Percentiles rank a stretch among this genome's conserved stretches.
These are phyloP conservation scores for Sinocyclocheilus anshuiensis DNA, from an alignment of 2,113 vertebrate species.

Conservation along the genomic window DNA sequence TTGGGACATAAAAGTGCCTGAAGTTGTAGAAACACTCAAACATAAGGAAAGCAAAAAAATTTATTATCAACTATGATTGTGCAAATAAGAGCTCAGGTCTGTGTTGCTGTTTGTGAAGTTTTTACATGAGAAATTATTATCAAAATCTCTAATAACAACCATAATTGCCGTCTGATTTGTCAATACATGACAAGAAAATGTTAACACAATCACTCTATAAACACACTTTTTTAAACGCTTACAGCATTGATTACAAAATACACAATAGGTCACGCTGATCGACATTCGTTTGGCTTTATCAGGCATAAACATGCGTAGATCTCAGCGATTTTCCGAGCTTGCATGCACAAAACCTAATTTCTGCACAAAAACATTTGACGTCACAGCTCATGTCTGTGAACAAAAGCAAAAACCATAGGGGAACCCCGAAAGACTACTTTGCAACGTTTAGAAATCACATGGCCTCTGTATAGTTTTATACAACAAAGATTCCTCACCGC, in stretches of 20 bases:
- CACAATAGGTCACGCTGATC: not conserved
- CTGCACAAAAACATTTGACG: slow-evolving; percentile 11
- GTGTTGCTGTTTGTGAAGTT: not conserved
- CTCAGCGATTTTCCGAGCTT: not conserved
- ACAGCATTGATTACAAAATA: not conserved
- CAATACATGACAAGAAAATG: slow-evolving; percentile 16
- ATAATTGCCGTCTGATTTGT: not conserved
- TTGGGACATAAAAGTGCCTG: not conserved
- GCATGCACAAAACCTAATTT: slow-evolving; percentile 23
- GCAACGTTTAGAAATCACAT: slow-evolving; percentile 29
- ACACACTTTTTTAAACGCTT: not conserved
- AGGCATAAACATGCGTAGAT: not conserved
- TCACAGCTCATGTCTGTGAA: slow-evolving; percentile 4
- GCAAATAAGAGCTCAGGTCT: not conserved
- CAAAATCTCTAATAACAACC: slow-evolving; percentile 2
- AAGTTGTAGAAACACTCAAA: not conserved
- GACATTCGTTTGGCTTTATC: slow-evolving; percentile 6
- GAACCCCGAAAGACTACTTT: slow-evolving; percentile 23
- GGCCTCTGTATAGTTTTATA: slow-evolving; percentile 24
- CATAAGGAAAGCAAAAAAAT: not conserved
- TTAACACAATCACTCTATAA: slow-evolving; percentile 3
- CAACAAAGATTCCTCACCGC: slow-evolving; percentile 30
- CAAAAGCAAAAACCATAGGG: slow-evolving; percentile 22
- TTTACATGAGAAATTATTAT: not conserved
- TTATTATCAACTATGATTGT: not conserved